Conservation (phyloP, 2,113 vertebrate species). For the Calidris pygmaea region DNA sequence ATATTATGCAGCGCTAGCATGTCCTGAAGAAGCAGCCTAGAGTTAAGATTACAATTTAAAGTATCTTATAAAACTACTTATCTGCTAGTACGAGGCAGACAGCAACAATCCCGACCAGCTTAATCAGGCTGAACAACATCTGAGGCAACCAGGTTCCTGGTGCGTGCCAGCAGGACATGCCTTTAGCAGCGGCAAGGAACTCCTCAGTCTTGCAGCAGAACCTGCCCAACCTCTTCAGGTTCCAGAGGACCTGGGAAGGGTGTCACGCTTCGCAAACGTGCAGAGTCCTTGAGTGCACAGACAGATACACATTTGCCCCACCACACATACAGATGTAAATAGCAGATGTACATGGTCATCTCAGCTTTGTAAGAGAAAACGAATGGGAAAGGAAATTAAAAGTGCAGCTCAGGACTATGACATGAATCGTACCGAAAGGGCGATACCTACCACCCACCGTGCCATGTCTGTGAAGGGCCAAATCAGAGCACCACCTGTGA, state of each 20-base stretch:
- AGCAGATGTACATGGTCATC: background rate
- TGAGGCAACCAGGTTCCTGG: background rate
- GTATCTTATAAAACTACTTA: background rate
- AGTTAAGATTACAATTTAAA: background rate
- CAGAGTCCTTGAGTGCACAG: background rate
- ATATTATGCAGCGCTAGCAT: background rate
- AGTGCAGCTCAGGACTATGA: background rate
- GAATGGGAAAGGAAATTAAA: background rate
- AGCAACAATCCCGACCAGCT: background rate
- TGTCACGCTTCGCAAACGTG: background rate
- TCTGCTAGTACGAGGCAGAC: constrained; percentile 22
- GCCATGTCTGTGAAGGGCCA: background rate
- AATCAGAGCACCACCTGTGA: background rate
- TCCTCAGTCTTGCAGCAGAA: background rate
- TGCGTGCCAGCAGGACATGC: background rate
- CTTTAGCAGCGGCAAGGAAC: background rate
- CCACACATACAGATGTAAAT: background rate
- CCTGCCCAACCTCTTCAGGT: background rate
- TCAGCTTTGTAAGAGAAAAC: background rate
- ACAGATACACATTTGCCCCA: background rate
- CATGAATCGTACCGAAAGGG: background rate
- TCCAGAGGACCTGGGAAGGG: background rate
- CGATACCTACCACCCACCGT: background rate
- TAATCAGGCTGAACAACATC: background rate
- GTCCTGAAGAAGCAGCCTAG: background rate